phyloP scores from a whole-genome alignment of 2,797 vertebrate species.

The Eospalax fontanierii region DNA sequence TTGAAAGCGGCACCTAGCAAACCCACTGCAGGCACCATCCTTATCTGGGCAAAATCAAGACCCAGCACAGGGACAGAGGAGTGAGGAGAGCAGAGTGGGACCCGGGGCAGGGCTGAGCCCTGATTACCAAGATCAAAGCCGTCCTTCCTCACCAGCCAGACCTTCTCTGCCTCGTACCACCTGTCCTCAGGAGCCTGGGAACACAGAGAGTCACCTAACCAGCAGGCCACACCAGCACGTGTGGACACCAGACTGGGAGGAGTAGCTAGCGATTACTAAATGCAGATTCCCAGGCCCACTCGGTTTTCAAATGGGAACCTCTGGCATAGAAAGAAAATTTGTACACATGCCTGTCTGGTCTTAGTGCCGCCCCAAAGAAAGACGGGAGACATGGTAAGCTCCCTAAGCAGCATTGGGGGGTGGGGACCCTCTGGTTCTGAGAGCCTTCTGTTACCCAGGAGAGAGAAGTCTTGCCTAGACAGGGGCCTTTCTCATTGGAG shows the following conservation, averaged over 20 bases:
- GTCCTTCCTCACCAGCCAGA: slow-evolving; percentile 95
- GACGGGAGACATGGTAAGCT: fast-evolving
- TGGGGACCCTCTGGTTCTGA: neutral
- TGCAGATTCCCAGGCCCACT: neutral
- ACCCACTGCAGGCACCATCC: neutral
- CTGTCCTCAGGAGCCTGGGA: slow-evolving; percentile 89
- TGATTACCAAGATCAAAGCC: slow-evolving; percentile 93
- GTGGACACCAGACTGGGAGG: neutral
- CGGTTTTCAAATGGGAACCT: neutral
- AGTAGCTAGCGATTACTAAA: neutral
- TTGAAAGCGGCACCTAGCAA: neutral
- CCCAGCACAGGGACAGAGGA: neutral
- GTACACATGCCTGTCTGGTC: neutral
- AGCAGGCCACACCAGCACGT: neutral
- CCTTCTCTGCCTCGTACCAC: slow-evolving; percentile 96
- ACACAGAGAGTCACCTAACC: neutral
- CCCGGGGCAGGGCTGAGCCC: neutral
- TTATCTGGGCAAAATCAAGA: too few relatives aligned
- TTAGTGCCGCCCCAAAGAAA: neutral
- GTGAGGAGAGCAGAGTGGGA: neutral
- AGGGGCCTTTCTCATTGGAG: fast-evolving
- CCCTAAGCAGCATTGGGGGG: fast-evolving
- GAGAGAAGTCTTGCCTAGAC: neutral
- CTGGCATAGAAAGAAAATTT: fast-evolving
- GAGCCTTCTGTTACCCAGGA: neutral